A percentile compares a stretch with the other conserved stretches of the same genome.
These are phyloP conservation scores for Scomber colias DNA, from an alignment of 2,113 vertebrate genomes.

Conservation along the genomic window DNA sequence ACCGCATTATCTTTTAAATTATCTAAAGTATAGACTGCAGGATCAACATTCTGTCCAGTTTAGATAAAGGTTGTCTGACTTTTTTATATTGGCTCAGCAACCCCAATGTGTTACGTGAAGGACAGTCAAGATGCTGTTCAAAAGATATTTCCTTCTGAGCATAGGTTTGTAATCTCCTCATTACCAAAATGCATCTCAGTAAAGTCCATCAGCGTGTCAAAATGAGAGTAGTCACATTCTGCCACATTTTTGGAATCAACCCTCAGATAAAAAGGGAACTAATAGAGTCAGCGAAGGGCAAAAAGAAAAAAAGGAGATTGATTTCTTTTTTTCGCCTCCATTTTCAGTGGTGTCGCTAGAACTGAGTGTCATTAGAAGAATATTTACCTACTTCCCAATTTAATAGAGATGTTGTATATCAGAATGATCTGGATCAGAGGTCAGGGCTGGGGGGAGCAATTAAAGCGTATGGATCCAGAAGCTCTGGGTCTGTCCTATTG, in stretches of 20 bases:
- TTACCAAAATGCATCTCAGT: slow-evolving; percentile 49
- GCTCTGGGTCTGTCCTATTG: slow-evolving; percentile 67
- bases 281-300: slow-evolving; percentile 78
- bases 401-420: slow-evolving; percentile 86
- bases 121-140: slow-evolving; percentile 54
- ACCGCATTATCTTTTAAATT: slow-evolving; percentile 65
- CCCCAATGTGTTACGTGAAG: slow-evolving; percentile 57
- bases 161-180: slow-evolving; percentile 54
- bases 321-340: slow-evolving; percentile 42
- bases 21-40: slow-evolving; percentile 69
- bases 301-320: slow-evolving; percentile 69
- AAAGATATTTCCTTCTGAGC: slow-evolving; percentile 56
- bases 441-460: slow-evolving; percentile 86
- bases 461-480: slow-evolving; percentile 82
- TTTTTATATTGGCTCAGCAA: slow-evolving; percentile 45
- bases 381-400: slow-evolving; percentile 87
- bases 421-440: slow-evolving; percentile 85
- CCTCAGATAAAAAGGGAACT: slow-evolving; percentile 76
- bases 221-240: slow-evolving; percentile 39
- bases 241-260: slow-evolving; percentile 64
- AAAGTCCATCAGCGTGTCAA: slow-evolving; percentile 44
- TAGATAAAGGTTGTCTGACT: slow-evolving; percentile 63
- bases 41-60: slow-evolving; percentile 67
- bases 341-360: slow-evolving; percentile 78
- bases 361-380: slow-evolving; percentile 85